Evolutionary conservation across 2,888 invertebrate species (phyloP), one percentile per base, ranked within the genome.

Genomic region (Slavum lentiscoides): DNA sequence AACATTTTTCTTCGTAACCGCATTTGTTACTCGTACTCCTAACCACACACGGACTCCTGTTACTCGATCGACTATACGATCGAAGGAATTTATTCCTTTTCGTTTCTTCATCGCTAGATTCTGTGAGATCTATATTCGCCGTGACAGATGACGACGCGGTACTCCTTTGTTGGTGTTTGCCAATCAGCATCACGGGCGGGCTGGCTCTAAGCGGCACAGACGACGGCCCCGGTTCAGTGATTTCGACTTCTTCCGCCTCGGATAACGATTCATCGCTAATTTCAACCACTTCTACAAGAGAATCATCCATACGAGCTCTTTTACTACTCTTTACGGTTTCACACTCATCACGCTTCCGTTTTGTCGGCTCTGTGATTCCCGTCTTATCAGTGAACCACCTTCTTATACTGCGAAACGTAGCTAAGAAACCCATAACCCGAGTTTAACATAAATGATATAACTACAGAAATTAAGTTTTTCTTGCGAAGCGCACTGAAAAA

Each of bases 211-310:
- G 77, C 6, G 77, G 77, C 17, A 69, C 19, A 37, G 61, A 69
- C 3, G 77, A 77, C 21, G 69, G 77, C 30, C 62, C 77, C n/a
- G 77, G 69, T 62, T 77, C 77, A 30, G 37, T 69, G 21, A 77
- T 77, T 61, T 77, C 77, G n/a, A 61, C 77, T 21, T 77, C 77
- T 62, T 77, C 69, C 3, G 53, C 49, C 68, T 77, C 77, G 69
- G 69, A 77, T 62, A 77, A 19, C 0, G 69, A 69, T n/a, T 77
- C 77, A 77, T 77, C 77, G 8, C 69, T 77, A 11, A 77, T 77
- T 53, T 62, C 69, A 77, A 77, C 69, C 0, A 77, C 61, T 77
- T 77, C 77, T 37, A 77, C 77, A 30, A 77, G 61, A 17, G 62
- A 69, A 21, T 77, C 77, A n/a, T 77, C 69, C 77, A 77, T 77